phyloP scores from a whole-genome alignment of 2,888 invertebrate genomes.

The Drosophila macrothrix region DNA sequence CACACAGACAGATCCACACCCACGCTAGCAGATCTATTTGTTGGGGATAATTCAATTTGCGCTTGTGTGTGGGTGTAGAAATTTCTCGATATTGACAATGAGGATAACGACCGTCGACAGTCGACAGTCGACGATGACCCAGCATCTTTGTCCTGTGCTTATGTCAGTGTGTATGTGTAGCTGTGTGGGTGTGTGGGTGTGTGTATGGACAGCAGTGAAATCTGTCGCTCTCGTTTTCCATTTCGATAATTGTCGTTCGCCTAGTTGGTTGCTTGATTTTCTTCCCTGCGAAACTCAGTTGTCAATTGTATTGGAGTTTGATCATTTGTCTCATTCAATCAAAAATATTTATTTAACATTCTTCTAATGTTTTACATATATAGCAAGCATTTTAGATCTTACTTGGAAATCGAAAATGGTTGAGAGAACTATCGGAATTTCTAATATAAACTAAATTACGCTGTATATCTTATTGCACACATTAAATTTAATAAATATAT shows the following conservation, averaged over 20 bases:
- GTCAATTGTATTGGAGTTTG: neutral
- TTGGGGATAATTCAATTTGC: slow-evolving; percentile 69
- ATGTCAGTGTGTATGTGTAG: slow-evolving; percentile 6
- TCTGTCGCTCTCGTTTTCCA: slow-evolving; percentile 53
- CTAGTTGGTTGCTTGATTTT: slow-evolving; percentile 50
- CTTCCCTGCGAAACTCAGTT: slow-evolving; percentile 1
- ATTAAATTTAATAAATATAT: neutral
- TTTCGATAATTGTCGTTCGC: slow-evolving; percentile 68
- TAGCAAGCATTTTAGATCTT: neutral
- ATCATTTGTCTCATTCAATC: neutral
- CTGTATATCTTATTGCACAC: neutral
- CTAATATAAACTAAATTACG: neutral
- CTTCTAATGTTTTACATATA: too few relatives aligned
- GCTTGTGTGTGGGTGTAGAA: slow-evolving; percentile 47
- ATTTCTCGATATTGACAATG: slow-evolving; percentile 63
- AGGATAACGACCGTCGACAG: slow-evolving; percentile 61
- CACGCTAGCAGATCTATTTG: slow-evolving; percentile 51
- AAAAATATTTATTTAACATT: neutral
- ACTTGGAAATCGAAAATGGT: neutral
- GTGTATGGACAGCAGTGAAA: slow-evolving; percentile 31
- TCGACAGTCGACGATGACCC: slow-evolving; percentile 55
- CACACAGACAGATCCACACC: slow-evolving; percentile 10
- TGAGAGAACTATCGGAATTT: neutral
- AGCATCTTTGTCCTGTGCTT: slow-evolving; percentile 55
- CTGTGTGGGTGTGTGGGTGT: slow-evolving; percentile 5